Percentiles rank a stretch among this genome's conserved stretches.
Evolutionary conservation across 1,140 invertebrate species (phyloP).

Genomic region (Bicyclus anynana): DNA sequence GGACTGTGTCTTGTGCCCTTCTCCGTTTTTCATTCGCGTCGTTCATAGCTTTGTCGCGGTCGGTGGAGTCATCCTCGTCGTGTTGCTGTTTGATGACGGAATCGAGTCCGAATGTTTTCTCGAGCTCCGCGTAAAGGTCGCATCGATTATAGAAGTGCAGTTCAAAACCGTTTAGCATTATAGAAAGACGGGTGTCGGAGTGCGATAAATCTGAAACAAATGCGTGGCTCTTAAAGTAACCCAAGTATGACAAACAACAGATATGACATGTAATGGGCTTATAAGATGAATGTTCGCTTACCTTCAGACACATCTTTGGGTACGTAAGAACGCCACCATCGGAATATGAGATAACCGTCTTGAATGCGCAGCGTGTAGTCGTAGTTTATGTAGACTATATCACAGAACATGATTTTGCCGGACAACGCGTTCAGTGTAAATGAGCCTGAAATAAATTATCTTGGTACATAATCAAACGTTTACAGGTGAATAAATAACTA

Average conservation of each 20-base stretch:
- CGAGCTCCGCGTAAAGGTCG: conserved; percentile 90
- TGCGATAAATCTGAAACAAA: conserved; percentile 93
- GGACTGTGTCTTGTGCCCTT: conserved; percentile 80
- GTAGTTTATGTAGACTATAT: conserved; percentile 95
- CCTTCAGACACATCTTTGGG: conserved; percentile 97
- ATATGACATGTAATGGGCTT: no score
- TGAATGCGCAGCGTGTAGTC: conserved; percentile 96
- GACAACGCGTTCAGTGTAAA: conserved; percentile 95
- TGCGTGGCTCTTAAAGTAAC: no score
- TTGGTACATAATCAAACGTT: no score
- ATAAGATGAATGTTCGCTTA: conserved; percentile 48
- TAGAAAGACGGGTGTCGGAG: conserved; percentile 94
- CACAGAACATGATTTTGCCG: conserved; percentile 99
- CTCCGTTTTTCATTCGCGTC: conserved; percentile 78
- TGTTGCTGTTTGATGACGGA: conserved; percentile 84
- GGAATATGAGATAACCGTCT: conserved; percentile 98
- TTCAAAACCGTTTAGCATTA: conserved; percentile 97
- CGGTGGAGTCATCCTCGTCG: conserved; percentile 66
- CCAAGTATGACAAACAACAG: no score
- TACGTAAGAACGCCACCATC: conserved; percentile 97
- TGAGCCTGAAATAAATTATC: conserved; percentile 84
- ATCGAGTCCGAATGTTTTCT: conserved; percentile 92
- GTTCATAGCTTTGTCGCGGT: conserved; percentile 79
- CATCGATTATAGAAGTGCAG: conserved; percentile 97
- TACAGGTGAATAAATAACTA: no score